phyloP scores from a whole-genome alignment of 2,113 vertebrate species.

The Aythya baeri region DNA sequence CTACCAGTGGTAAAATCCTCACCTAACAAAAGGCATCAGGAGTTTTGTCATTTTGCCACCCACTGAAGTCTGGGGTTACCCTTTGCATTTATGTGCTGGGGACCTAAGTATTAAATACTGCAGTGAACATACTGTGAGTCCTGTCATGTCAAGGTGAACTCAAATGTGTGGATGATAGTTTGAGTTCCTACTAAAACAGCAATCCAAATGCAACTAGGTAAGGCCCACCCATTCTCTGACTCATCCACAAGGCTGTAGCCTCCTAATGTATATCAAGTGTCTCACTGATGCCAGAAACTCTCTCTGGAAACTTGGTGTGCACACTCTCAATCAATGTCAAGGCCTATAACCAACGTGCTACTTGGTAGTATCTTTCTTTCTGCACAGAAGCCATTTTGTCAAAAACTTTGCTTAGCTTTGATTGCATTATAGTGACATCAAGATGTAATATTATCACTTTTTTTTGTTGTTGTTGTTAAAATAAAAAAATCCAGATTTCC shows the following conservation, averaged over 20 bases:
- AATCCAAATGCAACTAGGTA: background rate
- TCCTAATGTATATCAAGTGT: accelerated
- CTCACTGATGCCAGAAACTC: background rate
- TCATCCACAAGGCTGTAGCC: background rate
- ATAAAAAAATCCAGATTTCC: background rate
- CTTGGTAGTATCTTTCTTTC: background rate
- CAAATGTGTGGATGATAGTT: no score
- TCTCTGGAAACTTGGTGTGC: background rate
- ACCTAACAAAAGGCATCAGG: background rate
- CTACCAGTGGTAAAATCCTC: background rate
- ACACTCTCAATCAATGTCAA: background rate
- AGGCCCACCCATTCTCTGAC: background rate
- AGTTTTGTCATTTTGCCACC: background rate
- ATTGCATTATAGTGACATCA: background rate
- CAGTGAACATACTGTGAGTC: background rate
- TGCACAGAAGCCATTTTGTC: background rate
- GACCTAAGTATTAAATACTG: background rate
- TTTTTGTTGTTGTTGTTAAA: background rate
- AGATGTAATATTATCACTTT: background rate
- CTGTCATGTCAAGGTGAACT: background rate
- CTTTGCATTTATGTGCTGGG: background rate
- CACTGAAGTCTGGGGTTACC: background rate
- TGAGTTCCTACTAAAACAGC: background rate
- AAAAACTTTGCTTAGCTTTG: background rate
- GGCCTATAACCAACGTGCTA: background rate